Evolutionary conservation across 1,140 invertebrate genomes (phyloP), one percentile per base, ranked within the genome.

Genomic region (Anagrus nilaparvatae): DNA sequence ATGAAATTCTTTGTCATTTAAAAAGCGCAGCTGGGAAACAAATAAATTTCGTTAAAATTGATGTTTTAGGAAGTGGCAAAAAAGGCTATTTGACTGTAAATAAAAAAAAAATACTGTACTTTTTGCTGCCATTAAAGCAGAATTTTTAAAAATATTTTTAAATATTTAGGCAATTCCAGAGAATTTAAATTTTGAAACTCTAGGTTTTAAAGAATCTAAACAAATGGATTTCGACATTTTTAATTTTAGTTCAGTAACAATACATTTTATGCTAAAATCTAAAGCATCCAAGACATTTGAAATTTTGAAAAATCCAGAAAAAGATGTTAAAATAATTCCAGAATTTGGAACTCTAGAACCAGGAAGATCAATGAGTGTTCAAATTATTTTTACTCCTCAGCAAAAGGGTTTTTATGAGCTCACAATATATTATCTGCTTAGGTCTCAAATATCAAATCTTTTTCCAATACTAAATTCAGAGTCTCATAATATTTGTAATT

Each of bases 31-130:
- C 25, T n/a, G 16, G 23, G 12, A 19, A 9, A 12, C 25, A 3
- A 33, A 34, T 16, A 16, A 19, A 24, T 28, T 6, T 38, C n/a
- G 5, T 52, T 17, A 35, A 51, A 3, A 16, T 51, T 6, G 44
- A 54, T 16, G 18, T 48, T 9, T 43, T 32, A 16, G 60, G 52
- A 44, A 55, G 40, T 33, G 33, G 57, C 13, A 47, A 54, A 38
- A 30, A 17, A 21, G 59, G 60, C 4, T 43, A 13, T 23, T 50
- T 63, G 13, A 30, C 47, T 34, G 61, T 63, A 59, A 52, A 32
- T 24, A 32, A n/a, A 31, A 27, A 28, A 36, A 21, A 14, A n/a
- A n/a, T n/a, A n/a, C n/a, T n/a, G n/a, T n/a, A n/a, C n/a, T n/a
- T n/a, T n/a, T n/a, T n/a, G n/a, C 18, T 33, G 12, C 24, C 7